These are phyloP conservation scores for Plecturocebus donacophilus DNA, from an alignment of 2,113 vertebrate genomes.

Conservation along the genomic window DNA sequence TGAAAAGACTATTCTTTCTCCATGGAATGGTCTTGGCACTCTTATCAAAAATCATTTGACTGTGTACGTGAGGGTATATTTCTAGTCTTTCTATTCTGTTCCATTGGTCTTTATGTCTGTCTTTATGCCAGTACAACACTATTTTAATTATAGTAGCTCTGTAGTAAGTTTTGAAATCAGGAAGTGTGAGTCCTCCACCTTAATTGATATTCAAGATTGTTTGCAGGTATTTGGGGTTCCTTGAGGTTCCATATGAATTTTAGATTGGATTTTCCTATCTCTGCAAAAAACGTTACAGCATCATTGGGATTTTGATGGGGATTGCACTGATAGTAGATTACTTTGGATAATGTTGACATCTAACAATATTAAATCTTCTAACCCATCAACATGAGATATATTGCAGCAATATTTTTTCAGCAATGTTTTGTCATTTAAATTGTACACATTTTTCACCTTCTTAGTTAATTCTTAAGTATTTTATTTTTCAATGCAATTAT, in stretches of 20 bases:
- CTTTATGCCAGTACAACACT: too few relatives aligned
- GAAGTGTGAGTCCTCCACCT: neutral
- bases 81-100: neutral
- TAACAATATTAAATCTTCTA: neutral
- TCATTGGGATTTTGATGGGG: neutral
- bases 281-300: neutral
- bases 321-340: neutral
- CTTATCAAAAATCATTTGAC: too few relatives aligned
- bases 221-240: neutral
- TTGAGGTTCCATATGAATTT: neutral
- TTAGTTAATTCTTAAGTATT: neutral
- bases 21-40: too few relatives aligned
- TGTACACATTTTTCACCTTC: neutral
- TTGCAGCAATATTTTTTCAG: neutral
- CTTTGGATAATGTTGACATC: neutral
- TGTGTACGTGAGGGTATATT: neutral
- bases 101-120: too few relatives aligned
- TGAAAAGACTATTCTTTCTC: too few relatives aligned
- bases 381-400: neutral
- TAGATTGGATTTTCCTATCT: neutral
- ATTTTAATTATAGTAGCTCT: neutral
- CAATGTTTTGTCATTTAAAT: neutral
- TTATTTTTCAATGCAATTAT: neutral
- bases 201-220: neutral
- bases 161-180: neutral